A percentile compares a stretch with the other conserved stretches of the same genome.
phyloP scores from a whole-genome alignment of 1,140 invertebrate species.

The Mercenaria mercenaria region DNA sequence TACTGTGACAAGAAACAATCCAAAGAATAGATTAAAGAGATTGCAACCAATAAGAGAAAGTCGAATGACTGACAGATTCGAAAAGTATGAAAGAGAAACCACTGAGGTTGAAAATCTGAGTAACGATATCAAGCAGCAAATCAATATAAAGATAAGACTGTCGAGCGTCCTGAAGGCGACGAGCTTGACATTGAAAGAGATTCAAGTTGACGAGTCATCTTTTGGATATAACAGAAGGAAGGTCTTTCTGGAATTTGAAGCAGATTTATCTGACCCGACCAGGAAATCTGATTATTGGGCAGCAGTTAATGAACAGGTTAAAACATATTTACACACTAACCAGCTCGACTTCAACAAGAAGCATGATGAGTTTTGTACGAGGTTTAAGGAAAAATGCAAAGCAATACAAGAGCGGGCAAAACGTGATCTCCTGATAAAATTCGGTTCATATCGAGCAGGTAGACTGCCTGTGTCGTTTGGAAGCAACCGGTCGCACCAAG shows the following conservation, averaged over 20 bases:
- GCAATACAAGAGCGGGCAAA: background rate
- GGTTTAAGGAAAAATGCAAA: background rate
- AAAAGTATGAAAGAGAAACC: background rate
- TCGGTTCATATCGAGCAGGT: background rate
- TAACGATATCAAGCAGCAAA: conserved; percentile 2
- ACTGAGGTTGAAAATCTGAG: background rate
- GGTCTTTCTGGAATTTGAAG: background rate
- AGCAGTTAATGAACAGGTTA: conserved; percentile 38
- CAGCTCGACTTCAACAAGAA: background rate
- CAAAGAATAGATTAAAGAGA: background rate
- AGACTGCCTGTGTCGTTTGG: no score
- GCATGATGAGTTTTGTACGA: conserved; percentile 21
- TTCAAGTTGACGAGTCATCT: background rate
- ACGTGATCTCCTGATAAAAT: background rate
- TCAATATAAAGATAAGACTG: conserved; percentile 28
- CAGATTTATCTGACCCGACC: background rate
- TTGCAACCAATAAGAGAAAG: background rate
- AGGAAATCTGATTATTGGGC: conserved; percentile 33
- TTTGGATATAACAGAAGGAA: conserved; percentile 38
- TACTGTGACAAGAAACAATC: background rate
- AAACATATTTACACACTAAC: background rate
- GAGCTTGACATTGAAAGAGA: conserved; percentile 16
- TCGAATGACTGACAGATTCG: background rate
- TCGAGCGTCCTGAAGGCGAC: background rate
- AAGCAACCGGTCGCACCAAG: no score